These are phyloP conservation scores for Drosophila leontia DNA, from an alignment of 1,140 invertebrate species.

Conservation along the genomic window DNA sequence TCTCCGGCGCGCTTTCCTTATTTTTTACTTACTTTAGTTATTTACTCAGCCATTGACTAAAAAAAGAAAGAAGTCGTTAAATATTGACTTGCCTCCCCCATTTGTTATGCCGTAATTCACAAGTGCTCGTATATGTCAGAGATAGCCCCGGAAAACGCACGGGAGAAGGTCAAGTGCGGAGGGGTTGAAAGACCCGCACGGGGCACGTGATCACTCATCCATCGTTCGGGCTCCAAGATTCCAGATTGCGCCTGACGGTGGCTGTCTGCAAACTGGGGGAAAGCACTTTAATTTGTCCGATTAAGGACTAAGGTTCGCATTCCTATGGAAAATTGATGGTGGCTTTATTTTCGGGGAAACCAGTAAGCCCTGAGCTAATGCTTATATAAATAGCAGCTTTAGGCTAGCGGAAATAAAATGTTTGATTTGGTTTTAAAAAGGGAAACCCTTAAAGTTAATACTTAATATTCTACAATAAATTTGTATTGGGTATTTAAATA, in stretches of 20 bases:
- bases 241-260: slow-evolving; percentile 18
- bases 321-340: slow-evolving; percentile 20
- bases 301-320: slow-evolving; percentile 38
- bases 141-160: slow-evolving; percentile 52
- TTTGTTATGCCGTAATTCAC: slow-evolving; percentile 73
- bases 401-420: background rate
- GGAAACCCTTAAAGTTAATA: background rate
- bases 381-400: background rate
- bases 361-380: background rate
- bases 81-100: slow-evolving; percentile 58
- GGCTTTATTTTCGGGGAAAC: slow-evolving; percentile 1
- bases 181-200: slow-evolving; percentile 17
- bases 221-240: slow-evolving; percentile 18
- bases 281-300: slow-evolving; percentile 31
- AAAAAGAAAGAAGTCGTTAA: slow-evolving; percentile 52
- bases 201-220: slow-evolving; percentile 56
- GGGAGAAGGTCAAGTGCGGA: slow-evolving; percentile 30
- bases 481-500: background rate
- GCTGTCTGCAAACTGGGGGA: slow-evolving; percentile 13
- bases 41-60: slow-evolving; percentile 63
- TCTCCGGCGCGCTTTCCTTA: slow-evolving; percentile 35
- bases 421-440: background rate
- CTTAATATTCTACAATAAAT: background rate
- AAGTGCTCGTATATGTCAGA: slow-evolving; percentile 71
- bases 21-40: slow-evolving; percentile 56